Conservation (phyloP, 2,113 vertebrate genomes). For the Egretta garzetta region DNA sequence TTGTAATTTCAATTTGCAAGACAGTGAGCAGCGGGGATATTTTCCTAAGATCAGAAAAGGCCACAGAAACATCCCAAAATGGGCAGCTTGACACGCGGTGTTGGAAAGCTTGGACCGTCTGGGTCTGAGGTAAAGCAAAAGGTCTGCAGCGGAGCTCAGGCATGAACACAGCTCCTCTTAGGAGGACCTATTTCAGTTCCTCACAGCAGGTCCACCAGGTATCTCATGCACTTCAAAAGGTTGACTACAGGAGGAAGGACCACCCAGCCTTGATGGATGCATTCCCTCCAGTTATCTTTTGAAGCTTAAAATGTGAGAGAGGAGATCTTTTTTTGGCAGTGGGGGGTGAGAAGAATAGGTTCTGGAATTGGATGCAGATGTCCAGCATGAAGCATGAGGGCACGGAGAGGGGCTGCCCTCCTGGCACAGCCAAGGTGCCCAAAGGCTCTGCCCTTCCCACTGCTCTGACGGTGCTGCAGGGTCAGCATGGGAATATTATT, state of each 20-base stretch:
- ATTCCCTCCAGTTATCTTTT: background rate
- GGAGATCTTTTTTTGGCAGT: background rate
- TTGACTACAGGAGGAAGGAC: background rate
- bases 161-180: background rate
- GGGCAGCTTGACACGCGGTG: background rate
- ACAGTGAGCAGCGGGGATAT: fast-evolving
- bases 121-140: background rate
- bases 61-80: background rate
- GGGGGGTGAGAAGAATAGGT: fast-evolving
- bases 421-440: background rate
- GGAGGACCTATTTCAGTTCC: background rate
- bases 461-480: background rate
- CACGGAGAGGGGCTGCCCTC: background rate
- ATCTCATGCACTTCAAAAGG: background rate
- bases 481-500: background rate
- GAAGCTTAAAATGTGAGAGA: background rate
- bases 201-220: background rate
- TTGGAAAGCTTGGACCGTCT: background rate
- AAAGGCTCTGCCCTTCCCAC: background rate
- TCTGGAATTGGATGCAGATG: background rate
- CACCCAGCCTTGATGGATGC: background rate
- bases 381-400: background rate
- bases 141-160: background rate
- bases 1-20: background rate
- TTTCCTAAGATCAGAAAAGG: background rate